Percentiles rank a stretch among this genome's conserved stretches.
Evolutionary conservation across 2,888 invertebrate genomes (phyloP).

Genomic region (Chymomyza caudatula): DNA sequence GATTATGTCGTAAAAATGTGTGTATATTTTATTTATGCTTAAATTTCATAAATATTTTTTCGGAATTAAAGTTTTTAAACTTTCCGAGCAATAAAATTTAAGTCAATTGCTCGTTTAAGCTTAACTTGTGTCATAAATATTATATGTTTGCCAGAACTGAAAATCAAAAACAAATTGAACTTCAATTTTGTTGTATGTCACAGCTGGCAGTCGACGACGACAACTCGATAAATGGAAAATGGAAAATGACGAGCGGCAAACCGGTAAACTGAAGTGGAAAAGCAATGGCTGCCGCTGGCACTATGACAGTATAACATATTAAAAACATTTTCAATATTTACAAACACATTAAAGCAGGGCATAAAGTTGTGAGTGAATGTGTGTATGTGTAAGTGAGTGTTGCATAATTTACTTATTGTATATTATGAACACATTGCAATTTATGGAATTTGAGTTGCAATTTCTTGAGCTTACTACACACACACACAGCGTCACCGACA

Average conservation of each 20-base stretch:
- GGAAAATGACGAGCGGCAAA: neutral
- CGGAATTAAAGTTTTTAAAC: neutral
- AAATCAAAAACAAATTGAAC: neutral
- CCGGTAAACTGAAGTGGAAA: neutral
- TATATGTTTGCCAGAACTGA: neutral
- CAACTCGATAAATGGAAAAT: neutral
- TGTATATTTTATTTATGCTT: no score
- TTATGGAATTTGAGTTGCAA: slow-evolving; percentile 10
- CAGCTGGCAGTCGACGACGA: neutral
- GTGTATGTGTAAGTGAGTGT: neutral
- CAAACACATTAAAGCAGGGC: neutral
- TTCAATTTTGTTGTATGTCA: neutral
- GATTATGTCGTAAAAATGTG: no score
- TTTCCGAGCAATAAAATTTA: neutral
- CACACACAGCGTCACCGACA: neutral
- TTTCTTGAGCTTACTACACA: slow-evolving; percentile 22
- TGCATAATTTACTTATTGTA: neutral
- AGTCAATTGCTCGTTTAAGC: neutral
- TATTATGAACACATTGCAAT: neutral
- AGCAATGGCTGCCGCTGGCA: neutral
- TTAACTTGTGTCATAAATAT: neutral
- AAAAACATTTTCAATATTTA: slow-evolving; percentile 4
- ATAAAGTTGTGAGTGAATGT: neutral
- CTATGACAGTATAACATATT: neutral
- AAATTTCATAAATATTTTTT: neutral